phyloP scores from a whole-genome alignment of 2,113 vertebrate species.

The Sinosuthora webbiana region DNA sequence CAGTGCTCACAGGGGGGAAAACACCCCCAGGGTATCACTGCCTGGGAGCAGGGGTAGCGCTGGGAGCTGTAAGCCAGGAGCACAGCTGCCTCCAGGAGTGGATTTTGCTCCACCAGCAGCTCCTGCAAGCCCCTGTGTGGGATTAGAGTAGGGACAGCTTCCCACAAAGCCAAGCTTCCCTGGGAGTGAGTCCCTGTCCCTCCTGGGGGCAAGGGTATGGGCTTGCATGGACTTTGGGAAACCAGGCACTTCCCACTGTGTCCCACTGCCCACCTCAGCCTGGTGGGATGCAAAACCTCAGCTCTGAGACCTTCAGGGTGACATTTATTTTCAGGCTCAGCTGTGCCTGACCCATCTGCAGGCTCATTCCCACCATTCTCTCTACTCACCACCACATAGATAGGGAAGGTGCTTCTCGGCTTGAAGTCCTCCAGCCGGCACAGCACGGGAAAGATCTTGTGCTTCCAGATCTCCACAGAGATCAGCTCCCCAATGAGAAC shows the following conservation, averaged over 20 bases:
- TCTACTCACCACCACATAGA: constrained; percentile 92
- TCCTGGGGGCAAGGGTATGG: rapidly evolving
- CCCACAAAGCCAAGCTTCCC: neutral
- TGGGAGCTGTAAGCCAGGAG: neutral
- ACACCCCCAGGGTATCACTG: neutral
- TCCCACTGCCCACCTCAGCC: neutral
- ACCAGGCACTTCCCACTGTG: neutral
- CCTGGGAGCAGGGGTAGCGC: neutral
- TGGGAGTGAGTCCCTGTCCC: neutral
- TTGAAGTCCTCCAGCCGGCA: constrained; percentile 90
- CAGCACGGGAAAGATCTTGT: constrained; percentile 87
- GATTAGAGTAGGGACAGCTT: neutral
- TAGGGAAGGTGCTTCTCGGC: constrained; percentile 86
- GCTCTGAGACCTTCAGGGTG: neutral
- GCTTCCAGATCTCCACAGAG: constrained; percentile 90
- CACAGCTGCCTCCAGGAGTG: neutral
- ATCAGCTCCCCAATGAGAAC: constrained; percentile 87
- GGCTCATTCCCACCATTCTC: rapidly evolving
- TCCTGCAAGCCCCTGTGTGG: neutral
- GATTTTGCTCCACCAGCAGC: neutral
- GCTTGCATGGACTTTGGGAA: neutral
- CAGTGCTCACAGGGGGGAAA: neutral
- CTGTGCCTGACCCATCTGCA: neutral
- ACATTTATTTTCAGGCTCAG: neutral
- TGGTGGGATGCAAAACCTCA: neutral